phyloP scores from a whole-genome alignment of 2,113 vertebrate genomes.

The Pampusana beccarii region DNA sequence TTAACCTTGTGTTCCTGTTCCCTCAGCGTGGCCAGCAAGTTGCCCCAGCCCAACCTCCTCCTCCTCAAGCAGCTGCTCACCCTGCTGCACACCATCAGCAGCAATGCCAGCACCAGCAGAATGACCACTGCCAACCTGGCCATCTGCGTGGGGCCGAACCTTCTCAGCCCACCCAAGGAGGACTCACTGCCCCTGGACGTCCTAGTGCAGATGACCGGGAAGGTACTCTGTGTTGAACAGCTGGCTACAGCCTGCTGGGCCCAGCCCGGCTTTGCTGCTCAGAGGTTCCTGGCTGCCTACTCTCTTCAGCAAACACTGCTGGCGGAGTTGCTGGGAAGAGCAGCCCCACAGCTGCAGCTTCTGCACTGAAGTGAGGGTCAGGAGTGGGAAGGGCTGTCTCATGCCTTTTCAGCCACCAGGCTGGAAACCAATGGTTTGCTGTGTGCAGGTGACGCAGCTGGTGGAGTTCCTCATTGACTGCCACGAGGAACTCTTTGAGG shows the following conservation, averaged over 20 bases:
- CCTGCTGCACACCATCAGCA: too few relatives aligned
- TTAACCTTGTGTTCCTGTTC: neutral
- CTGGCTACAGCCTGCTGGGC: accelerated
- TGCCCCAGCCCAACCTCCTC: too few relatives aligned
- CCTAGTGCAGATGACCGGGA: slow-evolving; percentile 60
- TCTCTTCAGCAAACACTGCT: accelerated
- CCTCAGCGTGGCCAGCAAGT: slow-evolving; percentile 70
- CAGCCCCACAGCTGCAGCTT: neutral
- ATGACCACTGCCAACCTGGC: too few relatives aligned
- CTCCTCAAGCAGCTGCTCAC: too few relatives aligned
- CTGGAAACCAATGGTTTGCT: neutral
- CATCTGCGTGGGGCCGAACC: too few relatives aligned
- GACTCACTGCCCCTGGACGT: too few relatives aligned
- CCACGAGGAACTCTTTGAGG: neutral
- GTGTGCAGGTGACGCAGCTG: slow-evolving; percentile 74
- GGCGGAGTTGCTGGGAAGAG: neutral
- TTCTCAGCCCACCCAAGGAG: too few relatives aligned
- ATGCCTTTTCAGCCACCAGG: neutral
- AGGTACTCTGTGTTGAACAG: slow-evolving; percentile 19
- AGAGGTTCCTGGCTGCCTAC: neutral
- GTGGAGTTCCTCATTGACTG: slow-evolving; percentile 84
- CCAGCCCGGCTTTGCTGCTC: neutral
- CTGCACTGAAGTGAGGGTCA: accelerated
- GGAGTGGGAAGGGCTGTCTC: neutral
- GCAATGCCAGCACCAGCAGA: too few relatives aligned